Evolutionary conservation across 2,888 invertebrate species (phyloP), one percentile per base, ranked within the genome.

Genomic region (Drepanosiphum platanoidis): DNA sequence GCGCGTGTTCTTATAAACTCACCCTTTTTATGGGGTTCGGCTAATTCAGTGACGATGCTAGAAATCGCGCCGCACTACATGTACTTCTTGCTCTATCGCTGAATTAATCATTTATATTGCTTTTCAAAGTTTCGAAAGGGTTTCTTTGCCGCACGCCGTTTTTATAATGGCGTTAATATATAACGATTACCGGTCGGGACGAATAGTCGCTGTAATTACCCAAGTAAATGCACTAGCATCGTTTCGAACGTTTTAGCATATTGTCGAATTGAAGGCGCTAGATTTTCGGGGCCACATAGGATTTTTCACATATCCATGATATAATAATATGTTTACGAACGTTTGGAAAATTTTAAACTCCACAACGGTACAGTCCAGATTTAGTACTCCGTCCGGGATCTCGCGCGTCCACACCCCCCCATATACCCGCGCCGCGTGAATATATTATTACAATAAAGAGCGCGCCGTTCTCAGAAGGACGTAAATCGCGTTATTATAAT

Each of bases 321-420:
- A n/a, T n/a, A 22, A 5, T 9, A 27, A 22, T 9, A 9, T 61
- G 22, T 9, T n/a, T 5, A 2, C 9, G 61, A 61, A 61, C 61
- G 61, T 30, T 32, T 74, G 75, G 11, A 52, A 75, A 52, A 52
- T 52, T 52, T 58, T 52, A 75, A 75, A 75, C 34, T 52, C 18
- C 32, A 11, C 34, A 7, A n/a, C n/a, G 3, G 32, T 34, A 61
- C n/a, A n/a, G n/a, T n/a, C n/a, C n/a, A n/a, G n/a, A n/a, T n/a
- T n/a, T n/a, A n/a, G n/a, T n/a, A n/a, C n/a, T n/a, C n/a, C n/a
- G n/a, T n/a, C n/a, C n/a, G n/a, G n/a, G n/a, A n/a, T n/a, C n/a
- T n/a, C n/a, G n/a, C 11, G 42, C 42, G 42, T 42, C 11, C 42
- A 11, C 11, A 42, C 42, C 11, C 42, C 8, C 42, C n/a, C n/a